These are phyloP conservation scores for Smutsia gigantea DNA, from an alignment of 2,797 vertebrate species.

Conservation along the genomic window DNA sequence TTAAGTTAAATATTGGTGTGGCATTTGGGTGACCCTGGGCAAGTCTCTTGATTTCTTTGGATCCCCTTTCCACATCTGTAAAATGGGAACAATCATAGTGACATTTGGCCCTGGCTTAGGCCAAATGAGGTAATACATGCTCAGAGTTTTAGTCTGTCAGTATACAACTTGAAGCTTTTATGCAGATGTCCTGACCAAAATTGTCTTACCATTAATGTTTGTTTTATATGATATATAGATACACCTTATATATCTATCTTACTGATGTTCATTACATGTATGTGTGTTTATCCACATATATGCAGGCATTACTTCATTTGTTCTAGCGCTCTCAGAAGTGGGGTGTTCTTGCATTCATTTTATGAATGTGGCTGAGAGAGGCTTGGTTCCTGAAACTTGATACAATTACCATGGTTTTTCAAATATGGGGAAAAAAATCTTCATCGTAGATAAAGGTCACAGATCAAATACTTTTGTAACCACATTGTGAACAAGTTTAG, in stretches of 20 bases:
- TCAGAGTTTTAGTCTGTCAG: background rate
- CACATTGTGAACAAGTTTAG: background rate
- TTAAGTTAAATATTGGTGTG: background rate
- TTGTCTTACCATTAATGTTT: background rate
- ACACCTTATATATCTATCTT: background rate
- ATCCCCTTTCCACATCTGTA: background rate
- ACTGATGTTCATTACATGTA: background rate
- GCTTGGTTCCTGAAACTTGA: constrained; percentile 4
- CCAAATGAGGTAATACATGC: background rate
- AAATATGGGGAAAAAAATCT: background rate
- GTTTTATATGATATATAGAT: background rate
- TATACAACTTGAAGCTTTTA: background rate
- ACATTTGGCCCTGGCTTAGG: background rate
- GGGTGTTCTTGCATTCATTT: background rate
- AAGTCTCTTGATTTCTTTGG: constrained; percentile 30
- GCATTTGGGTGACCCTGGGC: background rate
- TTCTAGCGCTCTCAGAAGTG: background rate
- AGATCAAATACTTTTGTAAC: background rate
- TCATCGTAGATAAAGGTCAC: background rate
- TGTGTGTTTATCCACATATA: background rate
- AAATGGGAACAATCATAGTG: background rate
- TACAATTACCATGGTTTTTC: background rate
- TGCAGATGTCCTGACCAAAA: background rate
- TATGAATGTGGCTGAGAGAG: background rate
- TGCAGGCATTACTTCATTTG: background rate